Percentiles rank a stretch among this genome's conserved stretches.
These are phyloP conservation scores for Lingula anatina DNA, from an alignment of 2,888 invertebrate species.

Conservation along the genomic window DNA sequence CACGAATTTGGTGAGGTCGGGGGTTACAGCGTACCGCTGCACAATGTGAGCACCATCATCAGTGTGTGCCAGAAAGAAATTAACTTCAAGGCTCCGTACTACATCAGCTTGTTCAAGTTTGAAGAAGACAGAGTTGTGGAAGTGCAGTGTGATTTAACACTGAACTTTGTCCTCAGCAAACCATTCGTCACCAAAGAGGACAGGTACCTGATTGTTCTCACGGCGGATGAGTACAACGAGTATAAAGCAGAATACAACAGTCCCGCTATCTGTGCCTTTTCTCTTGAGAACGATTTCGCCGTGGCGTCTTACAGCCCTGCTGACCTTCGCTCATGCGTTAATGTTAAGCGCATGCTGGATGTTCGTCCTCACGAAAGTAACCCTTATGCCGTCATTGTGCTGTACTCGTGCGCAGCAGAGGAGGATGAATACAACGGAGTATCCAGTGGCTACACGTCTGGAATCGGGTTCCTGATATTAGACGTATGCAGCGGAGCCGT, in stretches of 20 bases:
- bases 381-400: conserved; percentile 27
- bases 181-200: conserved; percentile 43
- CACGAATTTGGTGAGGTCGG: conserved; percentile 39
- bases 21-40: conserved; percentile 31
- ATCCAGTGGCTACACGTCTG: conserved; percentile 6
- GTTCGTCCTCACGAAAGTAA: conserved; percentile 24
- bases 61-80: conserved; percentile 27
- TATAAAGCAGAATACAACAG: conserved; percentile 23
- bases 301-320: conserved; percentile 32
- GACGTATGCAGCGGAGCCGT: conserved; percentile 37
- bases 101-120: conserved; percentile 28
- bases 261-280: conserved; percentile 37
- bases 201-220: conserved; percentile 38
- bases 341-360: conserved; percentile 33
- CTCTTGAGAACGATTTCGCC: conserved; percentile 25
- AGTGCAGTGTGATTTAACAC: conserved; percentile 19
- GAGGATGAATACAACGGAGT: too few species aligned
- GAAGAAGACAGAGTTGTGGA: conserved; percentile 22
- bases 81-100: conserved; percentile 28
- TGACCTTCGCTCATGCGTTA: conserved; percentile 30
- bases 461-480: conserved; percentile 34
- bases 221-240: conserved; percentile 33
- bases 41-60: conserved; percentile 21
- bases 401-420: conserved; percentile 21
- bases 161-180: conserved; percentile 26